A percentile compares a stretch with the other conserved stretches of the same genome.
These are phyloP conservation scores for Drosophila atripex DNA, from an alignment of 2,888 invertebrate species.

Conservation along the genomic window DNA sequence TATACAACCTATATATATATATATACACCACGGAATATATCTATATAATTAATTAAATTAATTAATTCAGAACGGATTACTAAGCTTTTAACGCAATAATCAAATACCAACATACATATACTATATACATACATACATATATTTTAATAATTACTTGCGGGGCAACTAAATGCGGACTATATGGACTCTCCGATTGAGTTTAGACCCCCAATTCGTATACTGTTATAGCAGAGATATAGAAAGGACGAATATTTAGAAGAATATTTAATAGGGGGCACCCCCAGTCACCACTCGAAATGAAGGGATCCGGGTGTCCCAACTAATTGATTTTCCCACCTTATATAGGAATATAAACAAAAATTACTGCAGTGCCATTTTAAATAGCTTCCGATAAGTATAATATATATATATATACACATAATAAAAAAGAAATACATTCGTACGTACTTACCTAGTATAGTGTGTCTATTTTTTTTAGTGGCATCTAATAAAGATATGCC, in stretches of 20 bases:
- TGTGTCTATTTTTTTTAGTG: slow-evolving; percentile 16
- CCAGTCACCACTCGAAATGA: neutral
- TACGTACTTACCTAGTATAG: slow-evolving; percentile 25
- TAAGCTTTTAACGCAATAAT: slow-evolving; percentile 79
- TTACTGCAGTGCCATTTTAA: slow-evolving; percentile 83
- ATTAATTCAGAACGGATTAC: slow-evolving; percentile 57
- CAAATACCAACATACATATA: slow-evolving; percentile 58
- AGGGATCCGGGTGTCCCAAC: slow-evolving; percentile 30
- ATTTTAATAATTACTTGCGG: slow-evolving; percentile 44
- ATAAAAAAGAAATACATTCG: slow-evolving; percentile 45
- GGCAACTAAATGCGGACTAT: slow-evolving; percentile 5
- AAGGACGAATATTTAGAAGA: slow-evolving; percentile 34
- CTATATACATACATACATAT: slow-evolving; percentile 43
- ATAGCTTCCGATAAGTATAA: slow-evolving; percentile 80
- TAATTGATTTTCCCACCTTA: slow-evolving; percentile 83
- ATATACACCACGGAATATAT: slow-evolving; percentile 46
- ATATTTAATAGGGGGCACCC: slow-evolving; percentile 37
- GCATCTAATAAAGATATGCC: neutral
- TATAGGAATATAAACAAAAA: slow-evolving; percentile 76
- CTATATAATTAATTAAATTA: slow-evolving; percentile 42
- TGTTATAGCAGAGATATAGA: slow-evolving; percentile 29
- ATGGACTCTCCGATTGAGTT: slow-evolving; percentile 7
- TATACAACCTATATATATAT: slow-evolving; percentile 56
- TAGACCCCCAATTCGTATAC: slow-evolving; percentile 27
- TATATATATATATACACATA: slow-evolving; percentile 47